Percentiles rank a stretch among this genome's conserved stretches.
phyloP scores from a whole-genome alignment of 30 jellyfish, hydroid and myxozoan species.

The Aurelia coerulea region DNA sequence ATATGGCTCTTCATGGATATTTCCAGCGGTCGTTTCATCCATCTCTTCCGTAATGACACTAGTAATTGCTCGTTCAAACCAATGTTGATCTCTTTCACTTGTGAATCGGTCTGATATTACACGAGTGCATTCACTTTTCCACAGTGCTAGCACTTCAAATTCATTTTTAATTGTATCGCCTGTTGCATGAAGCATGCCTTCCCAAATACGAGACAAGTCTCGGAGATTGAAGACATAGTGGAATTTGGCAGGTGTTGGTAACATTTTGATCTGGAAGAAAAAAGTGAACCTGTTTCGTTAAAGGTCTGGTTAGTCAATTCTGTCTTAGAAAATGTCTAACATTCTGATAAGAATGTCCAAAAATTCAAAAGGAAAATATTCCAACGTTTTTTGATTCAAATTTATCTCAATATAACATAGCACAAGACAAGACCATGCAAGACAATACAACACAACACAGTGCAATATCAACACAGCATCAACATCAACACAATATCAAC shows the following conservation, averaged over 20 bases:
- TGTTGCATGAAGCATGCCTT: slow-evolving; percentile 92
- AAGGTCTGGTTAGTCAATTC: neutral
- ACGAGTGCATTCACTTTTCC: slow-evolving; percentile 93
- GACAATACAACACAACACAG: too few species aligned
- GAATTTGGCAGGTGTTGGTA: slow-evolving; percentile 98
- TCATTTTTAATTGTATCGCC: slow-evolving; percentile 50
- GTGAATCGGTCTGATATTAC: slow-evolving; percentile 97
- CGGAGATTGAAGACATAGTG: slow-evolving; percentile 96
- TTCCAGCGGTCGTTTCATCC: slow-evolving; percentile 61
- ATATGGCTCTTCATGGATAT: slow-evolving; percentile 81
- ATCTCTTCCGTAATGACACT: slow-evolving; percentile 63
- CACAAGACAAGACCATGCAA: too few species aligned
- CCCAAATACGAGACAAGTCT: slow-evolving; percentile 98
- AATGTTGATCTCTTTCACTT: slow-evolving; percentile 62
- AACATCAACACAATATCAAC: too few species aligned
- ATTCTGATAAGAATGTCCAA: too few species aligned
- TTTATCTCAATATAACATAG: too few species aligned
- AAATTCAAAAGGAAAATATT: too few species aligned
- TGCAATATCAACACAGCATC: too few species aligned
- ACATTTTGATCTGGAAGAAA: slow-evolving; percentile 80
- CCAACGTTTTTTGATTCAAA: too few species aligned
- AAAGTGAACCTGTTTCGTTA: neutral
- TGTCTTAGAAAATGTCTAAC: too few species aligned
- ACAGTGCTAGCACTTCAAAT: slow-evolving; percentile 62
- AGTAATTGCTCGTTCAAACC: slow-evolving; percentile 72